Percentiles rank a stretch among this genome's conserved stretches.
Evolutionary conservation across 1,140 invertebrate species (phyloP).

Genomic region (Epicauta chinensis): DNA sequence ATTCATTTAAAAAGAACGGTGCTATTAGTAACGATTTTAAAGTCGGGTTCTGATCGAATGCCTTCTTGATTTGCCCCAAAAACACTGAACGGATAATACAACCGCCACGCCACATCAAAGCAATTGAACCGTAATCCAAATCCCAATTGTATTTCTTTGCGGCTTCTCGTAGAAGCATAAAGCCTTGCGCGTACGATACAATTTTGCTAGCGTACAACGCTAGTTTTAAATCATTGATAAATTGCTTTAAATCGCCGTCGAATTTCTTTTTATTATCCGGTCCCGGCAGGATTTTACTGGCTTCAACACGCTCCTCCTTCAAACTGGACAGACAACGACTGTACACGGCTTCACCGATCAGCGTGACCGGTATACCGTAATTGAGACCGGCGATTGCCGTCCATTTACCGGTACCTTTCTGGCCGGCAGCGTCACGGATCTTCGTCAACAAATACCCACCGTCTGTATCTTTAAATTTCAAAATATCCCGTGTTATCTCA

Average conservation of each 20-base stretch:
- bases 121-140: constrained; percentile 96
- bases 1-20: constrained; percentile 86
- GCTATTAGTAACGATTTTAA: constrained; percentile 90
- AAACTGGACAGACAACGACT: constrained; percentile 90
- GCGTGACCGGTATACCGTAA: constrained; percentile 94
- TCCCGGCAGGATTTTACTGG: constrained; percentile 71
- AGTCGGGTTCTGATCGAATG: constrained; percentile 88
- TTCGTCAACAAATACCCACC: constrained; percentile 81
- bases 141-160: constrained; percentile 89
- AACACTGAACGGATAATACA: constrained; percentile 98
- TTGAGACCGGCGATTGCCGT: constrained; percentile 94
- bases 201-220: constrained; percentile 98
- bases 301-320: constrained; percentile 65
- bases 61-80: constrained; percentile 93
- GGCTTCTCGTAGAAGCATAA: constrained; percentile 95
- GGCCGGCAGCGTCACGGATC: constrained; percentile 93
- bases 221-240: constrained; percentile 68
- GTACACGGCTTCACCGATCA: constrained; percentile 98
- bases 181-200: constrained; percentile 98
- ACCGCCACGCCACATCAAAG: constrained; percentile 99
- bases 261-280: constrained; percentile 49
- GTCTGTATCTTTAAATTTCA: constrained; percentile 86
- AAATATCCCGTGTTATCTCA: constrained; percentile 95
- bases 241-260: constrained; percentile 68
- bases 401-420: constrained; percentile 99